Evolutionary conservation across 1,140 invertebrate species (phyloP), one percentile per base, ranked within the genome.

Genomic region (Dendroctonus valens): DNA sequence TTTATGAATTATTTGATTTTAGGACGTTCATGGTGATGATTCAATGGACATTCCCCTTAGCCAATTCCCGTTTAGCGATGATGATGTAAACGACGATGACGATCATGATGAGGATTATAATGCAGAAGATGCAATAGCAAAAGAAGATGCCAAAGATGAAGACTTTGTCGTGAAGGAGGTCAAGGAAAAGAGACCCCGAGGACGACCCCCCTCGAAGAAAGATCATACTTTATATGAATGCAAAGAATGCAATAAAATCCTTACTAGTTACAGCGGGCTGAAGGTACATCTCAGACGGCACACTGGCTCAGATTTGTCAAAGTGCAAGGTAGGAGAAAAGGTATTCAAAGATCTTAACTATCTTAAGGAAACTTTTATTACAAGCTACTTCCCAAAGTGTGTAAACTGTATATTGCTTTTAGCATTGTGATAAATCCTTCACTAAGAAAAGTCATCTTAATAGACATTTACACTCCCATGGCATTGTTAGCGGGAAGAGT

Each of bases 341-440:
- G 26, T 26, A 26, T 26, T 26, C 1, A 26, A 26, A 26, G 26
- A 26, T 26, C 26, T 26, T 26, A 26, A 26, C 3, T 26, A 26
- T 26, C 26, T 26, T 26, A 26, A 26, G 26, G 26, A 26, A 26
- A 26, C 26, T 26, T 26, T 26, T 26, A 26, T 26, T 26, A 26
- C 26, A 26, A 26, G 26, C 26, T 2, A 26, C 26, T 26, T 26
- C 26, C 26, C 26, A 26, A 26, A 26, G 1, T 26, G 26, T 26
- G 26, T 26, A 26, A 26, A 26, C 26, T 26, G 26, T 26, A 26
- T 26, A 26, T 26, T 26, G 26, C 37, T 70, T 69, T 63, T 65
- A 77, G 75, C 57, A 74, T 14, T 78, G 77, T 69, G 71, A 73
- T 48, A 78, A 77, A 65, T 69, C 71, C 14, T 78, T 77, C 53